Conservation (phyloP, 1,140 invertebrate genomes). For the Steinernema feltiae region DNA sequence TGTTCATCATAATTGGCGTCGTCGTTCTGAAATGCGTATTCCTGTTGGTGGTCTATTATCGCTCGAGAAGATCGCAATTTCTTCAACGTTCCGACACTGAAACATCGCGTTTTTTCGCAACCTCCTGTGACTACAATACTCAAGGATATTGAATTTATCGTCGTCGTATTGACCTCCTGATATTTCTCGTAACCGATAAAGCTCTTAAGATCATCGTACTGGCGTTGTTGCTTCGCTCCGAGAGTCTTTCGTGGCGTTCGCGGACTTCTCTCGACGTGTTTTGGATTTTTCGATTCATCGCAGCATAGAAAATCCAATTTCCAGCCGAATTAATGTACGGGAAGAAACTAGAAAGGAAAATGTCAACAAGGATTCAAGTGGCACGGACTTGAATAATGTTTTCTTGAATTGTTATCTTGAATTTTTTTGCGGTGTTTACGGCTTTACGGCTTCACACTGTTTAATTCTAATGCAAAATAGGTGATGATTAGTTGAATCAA, state of each 20-base stretch:
- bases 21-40: neutral
- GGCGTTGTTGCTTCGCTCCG: neutral
- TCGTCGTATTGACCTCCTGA: no score
- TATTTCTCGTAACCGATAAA: neutral
- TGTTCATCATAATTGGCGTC: neutral
- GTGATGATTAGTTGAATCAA: no score
- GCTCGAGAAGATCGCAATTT: neutral
- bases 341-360: conserved; percentile 27
- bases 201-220: neutral
- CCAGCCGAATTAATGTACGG: conserved; percentile 45
- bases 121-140: neutral
- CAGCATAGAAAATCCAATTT: conserved; percentile 49
- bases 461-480: no score
- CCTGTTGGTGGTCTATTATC: neutral
- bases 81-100: neutral
- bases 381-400: no score
- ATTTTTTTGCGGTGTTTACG: no score
- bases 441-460: no score
- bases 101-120: neutral
- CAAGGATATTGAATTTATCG: neutral
- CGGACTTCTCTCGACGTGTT: neutral
- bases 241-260: neutral
- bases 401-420: no score
- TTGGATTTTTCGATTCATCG: conserved; percentile 22
- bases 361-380: no score